These are phyloP conservation scores for Chloropsis hardwickii DNA, from an alignment of 2,113 vertebrate species.

Conservation along the genomic window DNA sequence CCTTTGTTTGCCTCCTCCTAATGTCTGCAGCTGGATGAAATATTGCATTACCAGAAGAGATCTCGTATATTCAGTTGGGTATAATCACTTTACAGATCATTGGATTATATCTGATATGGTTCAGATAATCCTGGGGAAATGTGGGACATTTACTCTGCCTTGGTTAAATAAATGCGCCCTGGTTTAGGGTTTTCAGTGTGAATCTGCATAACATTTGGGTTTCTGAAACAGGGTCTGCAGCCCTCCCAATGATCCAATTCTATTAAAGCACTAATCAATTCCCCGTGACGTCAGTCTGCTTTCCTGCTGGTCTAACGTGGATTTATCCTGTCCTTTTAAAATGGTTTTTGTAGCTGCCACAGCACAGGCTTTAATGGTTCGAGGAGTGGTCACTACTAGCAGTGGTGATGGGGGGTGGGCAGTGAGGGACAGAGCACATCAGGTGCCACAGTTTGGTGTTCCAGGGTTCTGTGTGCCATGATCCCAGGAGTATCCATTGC, in stretches of 20 bases:
- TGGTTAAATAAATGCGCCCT: constrained; percentile 29
- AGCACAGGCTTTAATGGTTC: background rate
- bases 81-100: constrained; percentile 55
- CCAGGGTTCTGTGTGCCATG: rapidly evolving
- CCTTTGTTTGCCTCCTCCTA: constrained; percentile 76
- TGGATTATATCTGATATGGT: constrained; percentile 57
- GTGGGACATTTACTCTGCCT: constrained; percentile 7
- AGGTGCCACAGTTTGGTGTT: background rate
- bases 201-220: constrained; percentile 39
- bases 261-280: constrained; percentile 46
- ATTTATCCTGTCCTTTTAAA: background rate
- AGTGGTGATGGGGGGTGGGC: rapidly evolving
- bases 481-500: background rate
- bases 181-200: background rate
- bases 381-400: background rate
- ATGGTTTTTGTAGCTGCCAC: background rate
- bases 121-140: constrained; percentile 48
- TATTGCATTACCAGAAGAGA: constrained; percentile 68
- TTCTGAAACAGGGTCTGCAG: constrained; percentile 33
- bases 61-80: constrained; percentile 59
- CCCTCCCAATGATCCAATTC: constrained; percentile 36
- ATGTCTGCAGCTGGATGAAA: constrained; percentile 76
- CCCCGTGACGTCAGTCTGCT: background rate
- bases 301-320: background rate
- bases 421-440: background rate